A percentile compares a stretch with the other conserved stretches of the same genome.
phyloP scores from a whole-genome alignment of 2,797 vertebrate genomes.

The Liasis olivaceus region DNA sequence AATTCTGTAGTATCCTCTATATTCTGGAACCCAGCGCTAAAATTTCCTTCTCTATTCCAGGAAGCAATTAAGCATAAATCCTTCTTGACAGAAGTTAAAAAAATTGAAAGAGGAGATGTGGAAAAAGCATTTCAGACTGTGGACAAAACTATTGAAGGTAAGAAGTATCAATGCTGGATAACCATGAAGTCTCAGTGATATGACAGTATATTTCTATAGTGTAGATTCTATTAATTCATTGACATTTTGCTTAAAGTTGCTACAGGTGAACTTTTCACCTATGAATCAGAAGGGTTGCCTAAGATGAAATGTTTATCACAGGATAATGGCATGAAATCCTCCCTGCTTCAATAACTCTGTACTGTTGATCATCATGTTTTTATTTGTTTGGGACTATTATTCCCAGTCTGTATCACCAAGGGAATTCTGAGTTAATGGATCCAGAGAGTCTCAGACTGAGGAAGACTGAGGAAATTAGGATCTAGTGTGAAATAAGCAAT shows the following conservation, averaged over 20 bases:
- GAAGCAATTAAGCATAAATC: conserved; percentile 66
- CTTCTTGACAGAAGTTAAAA: conserved; percentile 61
- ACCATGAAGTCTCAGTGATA: not conserved
- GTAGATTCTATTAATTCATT: not conserved
- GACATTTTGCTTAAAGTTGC: not conserved
- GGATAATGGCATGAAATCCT: not conserved
- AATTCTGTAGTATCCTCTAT: not conserved
- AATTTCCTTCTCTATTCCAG: conserved; percentile 44
- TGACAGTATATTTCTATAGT: not conserved
- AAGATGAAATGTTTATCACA: not conserved
- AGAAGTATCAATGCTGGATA: not conserved
- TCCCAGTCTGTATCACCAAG: not conserved
- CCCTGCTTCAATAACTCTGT: not conserved
- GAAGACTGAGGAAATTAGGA: not conserved
- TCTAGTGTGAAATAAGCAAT: not conserved
- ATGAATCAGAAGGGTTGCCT: not conserved
- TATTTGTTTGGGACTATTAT: not conserved
- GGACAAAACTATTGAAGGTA: conserved; percentile 70
- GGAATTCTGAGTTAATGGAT: not conserved
- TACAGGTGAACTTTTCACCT: not conserved
- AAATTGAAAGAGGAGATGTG: conserved; percentile 66
- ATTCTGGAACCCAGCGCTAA: not conserved
- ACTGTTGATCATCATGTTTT: not conserved
- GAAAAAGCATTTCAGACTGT: conserved; percentile 63
- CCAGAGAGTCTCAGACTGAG: not conserved